Conservation (phyloP, 2,797 vertebrate species). For the Cynopterus sphinx region DNA sequence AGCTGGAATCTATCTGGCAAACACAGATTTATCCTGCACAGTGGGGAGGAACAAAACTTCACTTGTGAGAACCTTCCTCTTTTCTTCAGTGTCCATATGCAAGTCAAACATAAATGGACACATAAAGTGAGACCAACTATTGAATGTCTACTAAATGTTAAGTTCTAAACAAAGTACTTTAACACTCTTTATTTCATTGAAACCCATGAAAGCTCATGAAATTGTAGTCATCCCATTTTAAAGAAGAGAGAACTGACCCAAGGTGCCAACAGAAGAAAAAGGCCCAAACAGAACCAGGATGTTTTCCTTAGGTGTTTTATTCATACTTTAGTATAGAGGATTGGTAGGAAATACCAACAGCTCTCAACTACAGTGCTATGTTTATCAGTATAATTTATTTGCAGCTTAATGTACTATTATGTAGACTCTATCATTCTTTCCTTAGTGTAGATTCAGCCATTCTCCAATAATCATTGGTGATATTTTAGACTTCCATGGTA, state of each 20-base stretch:
- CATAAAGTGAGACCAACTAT: background rate
- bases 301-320: background rate
- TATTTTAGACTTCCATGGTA: background rate
- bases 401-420: background rate
- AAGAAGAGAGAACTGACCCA: background rate
- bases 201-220: background rate
- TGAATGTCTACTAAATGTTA: background rate
- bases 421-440: background rate
- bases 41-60: background rate
- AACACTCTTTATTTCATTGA: background rate
- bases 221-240: background rate
- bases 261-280: background rate
- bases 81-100: background rate
- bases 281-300: background rate
- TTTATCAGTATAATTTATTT: background rate
- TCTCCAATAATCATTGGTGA: background rate
- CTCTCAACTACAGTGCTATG: background rate
- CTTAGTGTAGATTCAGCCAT: background rate
- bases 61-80: background rate
- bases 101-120: background rate
- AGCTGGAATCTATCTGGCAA: background rate
- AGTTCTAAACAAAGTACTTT: background rate
- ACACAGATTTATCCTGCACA: background rate
- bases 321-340: background rate
- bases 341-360: background rate